Evolutionary conservation across 2,113 vertebrate species (phyloP).

Genomic region (Leuciscus idus): DNA sequence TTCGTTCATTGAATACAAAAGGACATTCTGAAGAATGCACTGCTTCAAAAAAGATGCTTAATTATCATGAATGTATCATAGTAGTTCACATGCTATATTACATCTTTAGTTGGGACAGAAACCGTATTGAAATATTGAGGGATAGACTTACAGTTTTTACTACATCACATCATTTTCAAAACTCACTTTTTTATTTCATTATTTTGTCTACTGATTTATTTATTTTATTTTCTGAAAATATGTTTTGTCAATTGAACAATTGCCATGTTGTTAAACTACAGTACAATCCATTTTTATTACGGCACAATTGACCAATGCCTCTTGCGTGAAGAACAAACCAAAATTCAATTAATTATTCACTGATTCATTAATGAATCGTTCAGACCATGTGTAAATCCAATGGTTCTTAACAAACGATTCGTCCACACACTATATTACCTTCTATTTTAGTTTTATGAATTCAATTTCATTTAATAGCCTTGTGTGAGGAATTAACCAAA

Average conservation of each 20-base stretch:
- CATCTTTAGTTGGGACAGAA: background rate
- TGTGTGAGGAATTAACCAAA: background rate
- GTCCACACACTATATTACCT: background rate
- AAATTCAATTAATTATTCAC: no score
- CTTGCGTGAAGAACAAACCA: no score
- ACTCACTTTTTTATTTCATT: no score
- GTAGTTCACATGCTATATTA: background rate
- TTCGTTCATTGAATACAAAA: background rate
- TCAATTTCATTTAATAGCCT: background rate
- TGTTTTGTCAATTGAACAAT: background rate
- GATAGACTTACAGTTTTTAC: background rate
- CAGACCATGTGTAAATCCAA: background rate
- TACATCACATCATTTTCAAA: background rate
- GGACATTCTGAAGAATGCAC: background rate
- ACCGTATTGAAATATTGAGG: background rate
- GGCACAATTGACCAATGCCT: background rate
- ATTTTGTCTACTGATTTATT: background rate
- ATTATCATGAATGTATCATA: background rate
- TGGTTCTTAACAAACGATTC: background rate
- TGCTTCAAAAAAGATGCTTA: background rate
- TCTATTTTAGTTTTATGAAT: background rate
- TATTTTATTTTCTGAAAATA: background rate
- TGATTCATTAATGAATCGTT: no score
- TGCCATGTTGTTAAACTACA: background rate
- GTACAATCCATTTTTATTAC: background rate